Percentiles rank a stretch among this genome's conserved stretches.
Conservation (phyloP, 2,888 invertebrate genomes). For the Leptinotarsa peninsularis region DNA sequence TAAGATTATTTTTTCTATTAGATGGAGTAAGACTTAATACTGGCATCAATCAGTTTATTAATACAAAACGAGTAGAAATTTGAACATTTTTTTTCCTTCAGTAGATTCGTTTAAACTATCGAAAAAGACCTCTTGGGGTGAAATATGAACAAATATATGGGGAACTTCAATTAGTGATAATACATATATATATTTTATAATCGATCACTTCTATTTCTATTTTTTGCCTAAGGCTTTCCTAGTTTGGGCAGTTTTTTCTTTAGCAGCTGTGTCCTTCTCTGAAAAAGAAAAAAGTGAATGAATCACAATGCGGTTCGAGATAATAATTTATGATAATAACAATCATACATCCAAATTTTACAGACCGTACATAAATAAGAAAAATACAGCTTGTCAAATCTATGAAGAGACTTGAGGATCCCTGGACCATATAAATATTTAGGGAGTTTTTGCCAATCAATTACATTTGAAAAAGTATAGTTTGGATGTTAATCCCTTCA, state of each 20-base stretch:
- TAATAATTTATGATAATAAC: too few species aligned
- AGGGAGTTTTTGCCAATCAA: too few species aligned
- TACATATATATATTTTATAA: background rate
- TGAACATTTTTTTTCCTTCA: background rate
- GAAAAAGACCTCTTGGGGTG: background rate
- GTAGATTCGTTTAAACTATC: background rate
- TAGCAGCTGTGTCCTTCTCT: slow-evolving; percentile 72
- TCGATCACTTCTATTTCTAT: slow-evolving; percentile 44
- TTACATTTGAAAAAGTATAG: too few species aligned
- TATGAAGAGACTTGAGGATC: too few species aligned
- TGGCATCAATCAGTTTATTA: slow-evolving; percentile 1
- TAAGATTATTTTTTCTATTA: too few species aligned
- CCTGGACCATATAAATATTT: too few species aligned
- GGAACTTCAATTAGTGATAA: slow-evolving; percentile 5
- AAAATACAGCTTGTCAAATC: too few species aligned
- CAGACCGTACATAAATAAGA: too few species aligned
- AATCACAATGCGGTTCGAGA: background rate
- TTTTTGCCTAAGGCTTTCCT: slow-evolving; percentile 75
- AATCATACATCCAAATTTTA: too few species aligned
- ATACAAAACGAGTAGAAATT: slow-evolving; percentile 6
- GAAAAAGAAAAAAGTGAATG: slow-evolving; percentile 52
- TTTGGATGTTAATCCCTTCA: too few species aligned
- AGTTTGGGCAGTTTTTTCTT: slow-evolving; percentile 72
- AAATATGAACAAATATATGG: slow-evolving; percentile 7
- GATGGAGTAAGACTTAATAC: too few species aligned